Base-by-base conservation (phyloP, 1,140 invertebrate genomes). In the Drosophila athabasca region DNA sequence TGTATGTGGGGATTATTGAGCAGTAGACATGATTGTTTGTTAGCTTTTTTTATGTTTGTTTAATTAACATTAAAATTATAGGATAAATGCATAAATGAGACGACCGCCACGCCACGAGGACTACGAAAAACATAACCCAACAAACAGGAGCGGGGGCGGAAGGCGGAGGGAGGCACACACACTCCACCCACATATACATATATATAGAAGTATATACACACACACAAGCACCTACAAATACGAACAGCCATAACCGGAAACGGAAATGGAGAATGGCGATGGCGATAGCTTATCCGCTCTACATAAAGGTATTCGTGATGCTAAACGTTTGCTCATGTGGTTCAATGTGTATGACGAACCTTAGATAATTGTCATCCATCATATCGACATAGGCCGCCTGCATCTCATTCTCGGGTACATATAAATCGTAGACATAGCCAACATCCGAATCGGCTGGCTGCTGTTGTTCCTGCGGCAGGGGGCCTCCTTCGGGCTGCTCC, bases 321-420 rank as follows among this genome's bases (percentile, higher is more conserved):
- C 81, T 79, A 61, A 84, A 67, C 70, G 79, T 74, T 75, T 84
- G 73, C 64, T 90, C 35, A 39, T 39, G 84, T 75, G 88, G 88
- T 77, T 91, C 90, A 72, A 90, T 76, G 59, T 85, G 82, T 72
- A 90, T 80, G 76, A 91, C 90, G 58, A 91, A 91, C 90, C 90
- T 91, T 90, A 91, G 45, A 72, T 91, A 90, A 72, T 91, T 90
- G 79, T 91, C 89, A 54, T 90, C 90, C 79, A 90, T 82, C 62
- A 91, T 70, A 58, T 90, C 85, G 48, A 83, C 88, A 80, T 90
- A 80, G 11, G 76, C 79, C 26, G 85, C 79, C 53, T 91, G 85
- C 52, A 66, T 62, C 64, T 90, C 90, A 53, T 90, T 82, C 44
- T 91, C 90, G 45, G 90, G 82, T 60, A 91, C 78, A 78, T 91